These are phyloP conservation scores for Epinephelus malabaricus DNA, from an alignment of 2,797 vertebrate species.

Conservation along the genomic window DNA sequence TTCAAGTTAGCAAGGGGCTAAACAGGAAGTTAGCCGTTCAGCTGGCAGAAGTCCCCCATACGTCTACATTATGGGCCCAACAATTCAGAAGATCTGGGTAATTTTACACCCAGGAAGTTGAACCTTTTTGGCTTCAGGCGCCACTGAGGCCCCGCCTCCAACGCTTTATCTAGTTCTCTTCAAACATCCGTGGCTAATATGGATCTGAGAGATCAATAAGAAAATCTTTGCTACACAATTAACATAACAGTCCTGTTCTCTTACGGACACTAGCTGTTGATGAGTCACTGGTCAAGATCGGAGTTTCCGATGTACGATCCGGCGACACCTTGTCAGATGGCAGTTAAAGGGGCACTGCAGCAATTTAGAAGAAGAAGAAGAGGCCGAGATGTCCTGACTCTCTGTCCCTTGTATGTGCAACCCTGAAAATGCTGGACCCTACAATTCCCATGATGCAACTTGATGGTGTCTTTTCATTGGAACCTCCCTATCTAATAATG, in stretches of 20 bases:
- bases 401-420: background rate
- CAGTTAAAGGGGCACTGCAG: background rate
- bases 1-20: too few relatives aligned
- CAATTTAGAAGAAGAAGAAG: background rate
- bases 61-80: too few relatives aligned
- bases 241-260: background rate
- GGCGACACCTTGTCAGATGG: background rate
- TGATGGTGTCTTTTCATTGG: background rate
- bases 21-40: too few relatives aligned
- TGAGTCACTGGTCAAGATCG: conserved; percentile 7
- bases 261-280: background rate
- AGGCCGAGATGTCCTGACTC: too few relatives aligned
- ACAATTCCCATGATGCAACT: conserved; percentile 19
- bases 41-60: too few relatives aligned
- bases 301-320: conserved; percentile 3
- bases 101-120: too few relatives aligned
- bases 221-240: background rate
- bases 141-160: too few relatives aligned
- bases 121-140: too few relatives aligned
- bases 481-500: background rate
- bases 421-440: background rate
- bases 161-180: too few relatives aligned
- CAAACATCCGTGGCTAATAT: too few relatives aligned
- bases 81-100: too few relatives aligned
- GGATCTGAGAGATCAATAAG: too few relatives aligned